Evolutionary conservation across 2,113 vertebrate species (phyloP).

Genomic region (Cranoglanis bouderius): DNA sequence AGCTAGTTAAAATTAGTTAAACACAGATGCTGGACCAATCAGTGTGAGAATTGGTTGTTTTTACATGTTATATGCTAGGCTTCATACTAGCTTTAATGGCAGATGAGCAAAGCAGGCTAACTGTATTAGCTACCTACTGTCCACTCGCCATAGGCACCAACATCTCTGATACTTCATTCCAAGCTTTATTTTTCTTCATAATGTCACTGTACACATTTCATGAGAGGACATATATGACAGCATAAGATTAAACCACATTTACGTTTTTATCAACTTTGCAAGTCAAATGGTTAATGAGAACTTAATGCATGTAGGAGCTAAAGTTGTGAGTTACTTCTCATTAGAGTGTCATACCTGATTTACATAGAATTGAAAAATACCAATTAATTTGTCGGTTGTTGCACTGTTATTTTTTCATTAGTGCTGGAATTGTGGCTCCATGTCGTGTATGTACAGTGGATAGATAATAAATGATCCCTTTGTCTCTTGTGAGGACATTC

Average conservation of each 20-base stretch:
- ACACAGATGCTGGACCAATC: neutral
- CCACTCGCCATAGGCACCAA: neutral
- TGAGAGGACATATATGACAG: neutral
- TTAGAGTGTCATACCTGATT: neutral
- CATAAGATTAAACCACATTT: neutral
- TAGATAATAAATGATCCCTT: neutral
- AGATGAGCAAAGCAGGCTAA: neutral
- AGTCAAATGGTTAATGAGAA: neutral
- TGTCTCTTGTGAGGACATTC: neutral
- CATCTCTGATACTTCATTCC: neutral
- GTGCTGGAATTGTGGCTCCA: neutral
- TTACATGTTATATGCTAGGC: no score
- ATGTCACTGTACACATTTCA: neutral
- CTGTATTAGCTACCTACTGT: neutral
- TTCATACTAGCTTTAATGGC: neutral
- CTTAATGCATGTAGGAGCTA: neutral
- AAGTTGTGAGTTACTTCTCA: neutral
- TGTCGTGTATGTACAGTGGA: neutral
- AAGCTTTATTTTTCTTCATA: neutral
- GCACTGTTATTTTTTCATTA: neutral
- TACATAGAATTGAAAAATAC: neutral
- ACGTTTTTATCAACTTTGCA: neutral
- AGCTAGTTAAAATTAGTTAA: neutral
- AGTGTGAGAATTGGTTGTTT: neutral
- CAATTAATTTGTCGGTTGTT: neutral